A percentile compares a stretch with the other conserved stretches of the same genome.
phyloP scores from a whole-genome alignment of 2,888 invertebrate species.

The Patella depressa region DNA sequence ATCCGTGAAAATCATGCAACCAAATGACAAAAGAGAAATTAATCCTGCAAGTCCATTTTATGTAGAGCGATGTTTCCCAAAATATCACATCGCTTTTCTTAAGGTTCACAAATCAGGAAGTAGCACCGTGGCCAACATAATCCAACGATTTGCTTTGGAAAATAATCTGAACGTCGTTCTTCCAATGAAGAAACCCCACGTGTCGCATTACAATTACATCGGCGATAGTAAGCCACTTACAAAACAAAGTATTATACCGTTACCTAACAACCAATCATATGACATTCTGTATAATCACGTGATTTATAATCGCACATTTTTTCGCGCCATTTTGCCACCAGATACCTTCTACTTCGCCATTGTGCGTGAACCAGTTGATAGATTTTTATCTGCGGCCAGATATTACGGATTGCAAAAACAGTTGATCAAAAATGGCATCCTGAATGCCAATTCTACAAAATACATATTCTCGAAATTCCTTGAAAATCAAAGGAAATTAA shows the following conservation, averaged over 20 bases:
- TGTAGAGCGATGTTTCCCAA: not conserved
- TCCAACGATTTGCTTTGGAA: slow-evolving; percentile 48
- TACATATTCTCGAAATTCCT: slow-evolving; percentile 14
- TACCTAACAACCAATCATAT: slow-evolving; percentile 45
- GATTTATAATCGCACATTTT: slow-evolving; percentile 44
- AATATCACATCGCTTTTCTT: slow-evolving; percentile 41
- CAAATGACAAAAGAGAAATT: too few relatives aligned
- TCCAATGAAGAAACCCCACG: slow-evolving; percentile 42
- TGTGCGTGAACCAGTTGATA: slow-evolving; percentile 43
- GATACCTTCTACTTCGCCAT: slow-evolving; percentile 46
- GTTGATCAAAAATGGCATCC: slow-evolving; percentile 15
- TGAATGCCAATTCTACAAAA: not conserved
- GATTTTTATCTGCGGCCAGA: slow-evolving; percentile 46
- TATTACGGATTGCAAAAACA: slow-evolving; percentile 43
- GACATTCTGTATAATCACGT: slow-evolving; percentile 57
- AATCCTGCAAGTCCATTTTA: too few relatives aligned
- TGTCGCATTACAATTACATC: slow-evolving; percentile 43
- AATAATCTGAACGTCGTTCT: slow-evolving; percentile 50
- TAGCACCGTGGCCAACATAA: slow-evolving; percentile 56
- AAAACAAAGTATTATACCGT: slow-evolving; percentile 43
- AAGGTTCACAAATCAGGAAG: slow-evolving; percentile 61
- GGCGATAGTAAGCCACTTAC: slow-evolving; percentile 41
- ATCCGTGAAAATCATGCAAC: too few relatives aligned
- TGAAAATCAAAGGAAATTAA: slow-evolving; percentile 8
- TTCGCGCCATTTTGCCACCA: slow-evolving; percentile 38